Evolutionary conservation across 1,140 invertebrate species (phyloP).

Genomic region (Sitodiplosis mosellana): DNA sequence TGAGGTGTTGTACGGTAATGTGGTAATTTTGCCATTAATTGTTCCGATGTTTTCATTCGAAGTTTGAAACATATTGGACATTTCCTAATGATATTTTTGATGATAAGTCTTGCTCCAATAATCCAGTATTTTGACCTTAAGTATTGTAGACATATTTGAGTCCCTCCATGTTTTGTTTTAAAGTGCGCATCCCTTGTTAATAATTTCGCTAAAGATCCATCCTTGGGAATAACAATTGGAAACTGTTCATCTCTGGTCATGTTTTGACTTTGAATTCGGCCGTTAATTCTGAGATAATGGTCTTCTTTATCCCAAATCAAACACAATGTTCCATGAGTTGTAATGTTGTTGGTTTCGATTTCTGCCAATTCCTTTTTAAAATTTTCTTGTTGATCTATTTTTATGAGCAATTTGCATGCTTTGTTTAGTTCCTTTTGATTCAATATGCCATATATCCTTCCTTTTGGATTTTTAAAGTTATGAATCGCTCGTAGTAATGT

Average conservation of each 20-base stretch:
- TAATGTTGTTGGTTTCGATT: neutral
- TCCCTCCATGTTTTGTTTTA: neutral
- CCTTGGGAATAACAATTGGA: neutral
- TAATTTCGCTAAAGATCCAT: neutral
- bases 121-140: conserved; percentile 8
- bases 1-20: neutral
- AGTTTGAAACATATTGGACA: neutral
- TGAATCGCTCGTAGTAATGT: too few relatives aligned
- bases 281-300: neutral
- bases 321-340: neutral
- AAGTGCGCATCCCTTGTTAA: neutral
- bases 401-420: too few relatives aligned
- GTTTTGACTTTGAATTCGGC: neutral
- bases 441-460: too few relatives aligned
- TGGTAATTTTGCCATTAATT: neutral
- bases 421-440: too few relatives aligned
- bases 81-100: neutral
- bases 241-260: neutral
- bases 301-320: neutral
- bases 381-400: too few relatives aligned
- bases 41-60: neutral
- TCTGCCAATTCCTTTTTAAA: too few relatives aligned
- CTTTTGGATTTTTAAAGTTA: too few relatives aligned
- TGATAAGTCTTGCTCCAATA: neutral
- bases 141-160: neutral